Conservation (phyloP, 2,888 invertebrate species). For the Zygogramma bicolorata region DNA sequence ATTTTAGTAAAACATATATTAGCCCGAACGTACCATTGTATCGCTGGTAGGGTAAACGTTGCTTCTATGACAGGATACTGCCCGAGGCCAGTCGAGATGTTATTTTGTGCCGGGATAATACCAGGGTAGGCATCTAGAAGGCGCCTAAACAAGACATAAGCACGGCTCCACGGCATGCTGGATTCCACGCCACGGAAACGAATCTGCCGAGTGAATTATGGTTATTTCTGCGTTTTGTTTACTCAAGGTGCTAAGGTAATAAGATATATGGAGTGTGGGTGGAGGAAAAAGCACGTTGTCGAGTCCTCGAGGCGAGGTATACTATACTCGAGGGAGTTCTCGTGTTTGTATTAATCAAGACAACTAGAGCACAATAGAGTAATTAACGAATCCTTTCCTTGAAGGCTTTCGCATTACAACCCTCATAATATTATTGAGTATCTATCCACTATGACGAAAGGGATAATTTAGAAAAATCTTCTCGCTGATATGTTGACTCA, state of each 20-base stretch:
- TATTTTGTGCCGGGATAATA: conserved; percentile 52
- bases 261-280: conserved; percentile 24
- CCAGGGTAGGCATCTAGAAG: conserved; percentile 60
- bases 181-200: conserved; percentile 50
- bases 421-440: too few relatives aligned
- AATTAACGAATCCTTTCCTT: not conserved
- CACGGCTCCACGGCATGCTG: conserved; percentile 52
- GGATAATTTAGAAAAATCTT: too few relatives aligned
- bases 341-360: not conserved
- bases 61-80: conserved; percentile 58
- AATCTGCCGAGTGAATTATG: conserved; percentile 38
- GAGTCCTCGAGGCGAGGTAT: not conserved
- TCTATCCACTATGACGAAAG: too few relatives aligned
- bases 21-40: conserved; percentile 52
- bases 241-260: conserved; percentile 36
- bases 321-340: not conserved
- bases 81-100: conserved; percentile 50
- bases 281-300: not conserved
- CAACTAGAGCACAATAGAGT: not conserved
- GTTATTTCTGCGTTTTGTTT: conserved; percentile 37
- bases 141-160: conserved; percentile 64
- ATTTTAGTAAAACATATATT: conserved; percentile 61
- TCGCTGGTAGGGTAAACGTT: conserved; percentile 46
- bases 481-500: too few relatives aligned
- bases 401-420: not conserved